Evolutionary conservation across 2,888 invertebrate species (phyloP).

Genomic region (Schrankia costaestrigalis): DNA sequence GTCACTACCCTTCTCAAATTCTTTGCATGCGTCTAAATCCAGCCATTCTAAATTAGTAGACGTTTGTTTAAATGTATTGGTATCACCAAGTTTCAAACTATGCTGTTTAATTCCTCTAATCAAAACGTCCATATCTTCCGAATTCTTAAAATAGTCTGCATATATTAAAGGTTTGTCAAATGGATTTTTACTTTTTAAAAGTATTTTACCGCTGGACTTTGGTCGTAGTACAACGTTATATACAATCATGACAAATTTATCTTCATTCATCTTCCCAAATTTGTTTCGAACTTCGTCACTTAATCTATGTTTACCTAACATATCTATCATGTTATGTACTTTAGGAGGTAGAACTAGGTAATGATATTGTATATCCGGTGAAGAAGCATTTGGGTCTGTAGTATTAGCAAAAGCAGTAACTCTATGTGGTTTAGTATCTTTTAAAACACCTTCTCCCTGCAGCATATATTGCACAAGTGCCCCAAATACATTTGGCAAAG

Average conservation of each 20-base stretch:
- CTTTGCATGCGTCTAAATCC: slow-evolving; percentile 50
- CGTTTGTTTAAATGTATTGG: slow-evolving; percentile 42
- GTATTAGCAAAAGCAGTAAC: slow-evolving; percentile 54
- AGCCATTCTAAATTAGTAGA: slow-evolving; percentile 53
- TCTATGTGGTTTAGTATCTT: slow-evolving; percentile 61
- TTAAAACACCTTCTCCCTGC: slow-evolving; percentile 68
- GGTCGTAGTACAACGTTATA: slow-evolving; percentile 84
- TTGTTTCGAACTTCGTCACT: slow-evolving; percentile 42
- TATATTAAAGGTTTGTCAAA: slow-evolving; percentile 82
- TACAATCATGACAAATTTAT: slow-evolving; percentile 60
- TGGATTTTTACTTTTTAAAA: slow-evolving; percentile 84
- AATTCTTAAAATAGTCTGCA: slow-evolving; percentile 82
- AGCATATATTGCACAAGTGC: slow-evolving; percentile 68
- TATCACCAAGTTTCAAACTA: slow-evolving; percentile 40
- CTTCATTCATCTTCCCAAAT: slow-evolving; percentile 43
- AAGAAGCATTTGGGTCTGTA: slow-evolving; percentile 41
- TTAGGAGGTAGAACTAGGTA: slow-evolving; percentile 50
- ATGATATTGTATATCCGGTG: slow-evolving; percentile 56
- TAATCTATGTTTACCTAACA: slow-evolving; percentile 42
- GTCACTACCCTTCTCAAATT: slow-evolving; percentile 39
- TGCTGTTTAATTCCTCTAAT: slow-evolving; percentile 44
- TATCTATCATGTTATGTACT: slow-evolving; percentile 42
- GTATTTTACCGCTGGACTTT: slow-evolving; percentile 83
- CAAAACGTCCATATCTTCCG: slow-evolving; percentile 70
- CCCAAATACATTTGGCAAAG: slow-evolving; percentile 42